phyloP scores from a whole-genome alignment of 2,888 invertebrate genomes.

The Schizaphis graminum region DNA sequence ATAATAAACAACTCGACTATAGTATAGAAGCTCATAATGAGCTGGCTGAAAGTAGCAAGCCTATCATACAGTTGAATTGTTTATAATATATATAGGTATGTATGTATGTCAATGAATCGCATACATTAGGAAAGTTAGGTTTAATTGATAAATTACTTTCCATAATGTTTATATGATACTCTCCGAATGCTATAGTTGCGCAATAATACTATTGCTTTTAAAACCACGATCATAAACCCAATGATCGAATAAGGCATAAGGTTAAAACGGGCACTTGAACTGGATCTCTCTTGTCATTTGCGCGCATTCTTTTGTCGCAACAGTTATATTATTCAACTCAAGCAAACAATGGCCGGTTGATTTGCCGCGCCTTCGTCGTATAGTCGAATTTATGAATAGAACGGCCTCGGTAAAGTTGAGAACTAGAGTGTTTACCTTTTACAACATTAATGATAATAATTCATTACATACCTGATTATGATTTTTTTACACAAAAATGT shows the following conservation, averaged over 20 bases:
- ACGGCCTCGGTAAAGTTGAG: constrained; percentile 49
- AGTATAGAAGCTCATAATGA: neutral
- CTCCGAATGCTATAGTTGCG: constrained; percentile 30
- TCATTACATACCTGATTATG: neutral
- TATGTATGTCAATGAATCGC: neutral
- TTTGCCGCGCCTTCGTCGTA: constrained; percentile 54
- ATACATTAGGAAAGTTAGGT: neutral
- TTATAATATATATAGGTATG: neutral
- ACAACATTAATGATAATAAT: constrained; percentile 30
- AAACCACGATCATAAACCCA: constrained; percentile 30
- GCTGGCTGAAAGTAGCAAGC: neutral
- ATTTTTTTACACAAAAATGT: constrained; percentile 35
- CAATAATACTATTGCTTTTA: constrained; percentile 42
- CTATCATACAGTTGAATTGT: neutral
- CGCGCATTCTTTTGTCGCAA: constrained; percentile 55
- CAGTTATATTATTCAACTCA: constrained; percentile 42
- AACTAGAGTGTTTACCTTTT: constrained; percentile 48
- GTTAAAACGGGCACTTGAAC: constrained; percentile 57
- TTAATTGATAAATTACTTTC: constrained; percentile 47
- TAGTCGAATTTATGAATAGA: constrained; percentile 54
- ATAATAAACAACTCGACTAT: constrained; percentile 9
- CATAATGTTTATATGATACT: constrained; percentile 40
- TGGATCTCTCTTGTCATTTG: constrained; percentile 60
- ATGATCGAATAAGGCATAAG: constrained; percentile 53
- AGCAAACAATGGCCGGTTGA: constrained; percentile 61